Conservation (phyloP, 2,113 vertebrate species). For the Pseudolaguvia tuberculata region DNA sequence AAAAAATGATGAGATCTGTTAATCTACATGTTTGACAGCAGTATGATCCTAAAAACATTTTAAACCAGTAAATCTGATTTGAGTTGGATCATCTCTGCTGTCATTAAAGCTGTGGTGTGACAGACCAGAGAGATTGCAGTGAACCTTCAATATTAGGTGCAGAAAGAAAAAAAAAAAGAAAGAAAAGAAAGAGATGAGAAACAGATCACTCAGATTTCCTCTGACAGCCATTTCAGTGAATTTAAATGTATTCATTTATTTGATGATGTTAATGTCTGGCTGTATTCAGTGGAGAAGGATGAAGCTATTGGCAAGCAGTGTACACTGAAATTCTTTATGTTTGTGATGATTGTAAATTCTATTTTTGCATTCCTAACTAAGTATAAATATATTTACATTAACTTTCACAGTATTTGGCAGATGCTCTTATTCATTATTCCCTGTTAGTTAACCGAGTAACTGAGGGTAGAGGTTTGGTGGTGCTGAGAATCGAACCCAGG, state of each 20-base stretch:
- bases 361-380: background rate
- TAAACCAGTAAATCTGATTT: background rate
- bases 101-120: background rate
- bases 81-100: constrained; percentile 16
- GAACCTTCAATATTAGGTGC: too few relatives aligned
- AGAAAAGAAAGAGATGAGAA: background rate
- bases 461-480: too few relatives aligned
- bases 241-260: constrained; percentile 11
- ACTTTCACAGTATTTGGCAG: too few relatives aligned
- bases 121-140: background rate
- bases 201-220: background rate
- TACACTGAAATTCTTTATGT: background rate
- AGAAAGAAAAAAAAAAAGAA: background rate
- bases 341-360: background rate
- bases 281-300: background rate
- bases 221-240: constrained; percentile 15
- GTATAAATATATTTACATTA: background rate
- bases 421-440: too few relatives aligned
- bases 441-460: background rate
- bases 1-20: constrained; percentile 3
- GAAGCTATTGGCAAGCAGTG: background rate
- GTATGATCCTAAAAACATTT: background rate
- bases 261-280: background rate
- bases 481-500: too few relatives aligned
- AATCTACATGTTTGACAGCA: constrained; percentile 26